A percentile compares a stretch with the other conserved stretches of the same genome.
These are phyloP conservation scores for Lordiphosa clarofinis DNA, from an alignment of 1,140 invertebrate genomes.

Conservation along the genomic window DNA sequence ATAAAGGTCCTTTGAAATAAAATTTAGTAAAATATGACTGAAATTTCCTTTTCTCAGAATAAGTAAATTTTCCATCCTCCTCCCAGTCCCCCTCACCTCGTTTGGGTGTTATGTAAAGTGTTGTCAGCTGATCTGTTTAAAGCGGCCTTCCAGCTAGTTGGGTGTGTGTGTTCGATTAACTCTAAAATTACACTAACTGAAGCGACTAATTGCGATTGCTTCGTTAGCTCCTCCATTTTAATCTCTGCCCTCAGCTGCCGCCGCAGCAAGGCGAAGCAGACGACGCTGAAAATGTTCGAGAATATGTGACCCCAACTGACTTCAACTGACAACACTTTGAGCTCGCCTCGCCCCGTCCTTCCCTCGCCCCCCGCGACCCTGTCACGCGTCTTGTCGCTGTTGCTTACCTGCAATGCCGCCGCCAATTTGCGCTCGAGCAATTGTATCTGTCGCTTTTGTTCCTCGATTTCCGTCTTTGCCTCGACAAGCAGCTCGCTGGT, in stretches of 20 bases:
- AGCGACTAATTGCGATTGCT: constrained; percentile 54
- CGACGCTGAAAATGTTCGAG: constrained; percentile 61
- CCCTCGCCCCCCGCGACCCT: not conserved
- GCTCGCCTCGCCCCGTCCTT: constrained; percentile 1
- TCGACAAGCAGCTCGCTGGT: constrained; percentile 88
- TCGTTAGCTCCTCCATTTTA: constrained; percentile 43
- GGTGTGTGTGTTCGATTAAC: constrained; percentile 16
- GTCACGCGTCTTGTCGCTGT: not conserved
- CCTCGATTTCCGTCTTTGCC: constrained; percentile 88
- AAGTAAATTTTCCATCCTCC: constrained; percentile 1
- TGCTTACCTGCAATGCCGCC: constrained; percentile 82
- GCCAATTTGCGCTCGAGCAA: constrained; percentile 87
- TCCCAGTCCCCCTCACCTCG: constrained; percentile 10
- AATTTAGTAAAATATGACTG: too few relatives aligned
- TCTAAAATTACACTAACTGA: constrained; percentile 18
- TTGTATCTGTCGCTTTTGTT: constrained; percentile 87
- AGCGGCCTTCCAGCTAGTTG: not conserved
- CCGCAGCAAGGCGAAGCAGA: constrained; percentile 33
- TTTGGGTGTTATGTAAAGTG: constrained; percentile 34
- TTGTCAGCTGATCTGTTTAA: constrained; percentile 66
- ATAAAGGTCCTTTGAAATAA: too few relatives aligned
- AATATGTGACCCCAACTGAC: constrained; percentile 21
- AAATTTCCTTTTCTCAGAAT: too few relatives aligned
- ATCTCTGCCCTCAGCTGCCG: constrained; percentile 40
- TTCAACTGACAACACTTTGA: constrained; percentile 62